phyloP scores from a whole-genome alignment of 1,140 invertebrate genomes.

The Trachelipus rathkii region DNA sequence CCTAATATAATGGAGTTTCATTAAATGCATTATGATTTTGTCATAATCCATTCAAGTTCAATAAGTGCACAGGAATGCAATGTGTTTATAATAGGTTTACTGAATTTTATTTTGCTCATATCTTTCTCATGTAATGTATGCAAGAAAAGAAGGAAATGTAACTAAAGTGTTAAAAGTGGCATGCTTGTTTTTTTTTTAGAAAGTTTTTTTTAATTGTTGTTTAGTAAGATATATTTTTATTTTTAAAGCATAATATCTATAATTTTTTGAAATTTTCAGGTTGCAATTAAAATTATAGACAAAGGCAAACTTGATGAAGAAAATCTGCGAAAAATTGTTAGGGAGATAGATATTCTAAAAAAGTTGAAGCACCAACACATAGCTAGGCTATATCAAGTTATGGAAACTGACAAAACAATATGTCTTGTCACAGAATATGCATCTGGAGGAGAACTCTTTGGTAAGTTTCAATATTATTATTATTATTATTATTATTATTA shows the following conservation, averaged over 20 bases:
- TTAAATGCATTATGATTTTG: too few species aligned
- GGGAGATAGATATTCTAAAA: constrained; percentile 98
- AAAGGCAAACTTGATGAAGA: constrained; percentile 92
- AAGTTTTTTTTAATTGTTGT: not conserved
- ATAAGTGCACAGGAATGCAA: too few species aligned
- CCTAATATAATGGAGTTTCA: too few species aligned
- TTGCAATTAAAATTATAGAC: constrained; percentile 97
- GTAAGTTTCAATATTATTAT: constrained; percentile 56
- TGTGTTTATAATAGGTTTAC: too few species aligned
- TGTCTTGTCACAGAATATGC: constrained; percentile 94
- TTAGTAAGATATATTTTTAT: not conserved
- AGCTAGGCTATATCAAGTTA: constrained; percentile 96
- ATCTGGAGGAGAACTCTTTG: constrained; percentile 91
- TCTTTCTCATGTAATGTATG: too few species aligned
- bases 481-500: constrained; percentile 15
- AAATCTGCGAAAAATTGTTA: constrained; percentile 94
- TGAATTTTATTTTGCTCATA: too few species aligned
- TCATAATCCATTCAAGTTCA: too few species aligned
- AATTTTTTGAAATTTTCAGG: constrained; percentile 60
- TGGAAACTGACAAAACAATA: constrained; percentile 93
- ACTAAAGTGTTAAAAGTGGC: too few species aligned
- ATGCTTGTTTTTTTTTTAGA: too few species aligned
- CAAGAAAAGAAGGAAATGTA: too few species aligned
- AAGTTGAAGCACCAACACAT: constrained; percentile 93
- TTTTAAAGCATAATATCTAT: not conserved